Conservation (phyloP, 2,113 vertebrate genomes). For the Harpagus bidentatus region DNA sequence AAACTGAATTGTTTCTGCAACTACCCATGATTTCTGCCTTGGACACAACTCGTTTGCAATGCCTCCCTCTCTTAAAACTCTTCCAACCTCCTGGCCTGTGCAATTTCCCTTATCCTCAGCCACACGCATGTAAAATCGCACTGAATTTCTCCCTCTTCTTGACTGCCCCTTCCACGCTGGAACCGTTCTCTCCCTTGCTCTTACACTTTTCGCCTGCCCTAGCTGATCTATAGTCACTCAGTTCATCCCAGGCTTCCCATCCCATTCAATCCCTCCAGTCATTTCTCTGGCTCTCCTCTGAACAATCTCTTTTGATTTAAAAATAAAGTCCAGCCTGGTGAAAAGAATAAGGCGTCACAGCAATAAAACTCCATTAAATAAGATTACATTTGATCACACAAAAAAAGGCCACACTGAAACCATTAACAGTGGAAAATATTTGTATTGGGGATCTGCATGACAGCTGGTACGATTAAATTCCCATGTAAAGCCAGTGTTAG, state of each 20-base stretch:
- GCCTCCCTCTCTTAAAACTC: background rate
- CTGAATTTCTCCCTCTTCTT: background rate
- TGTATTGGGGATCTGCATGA: background rate
- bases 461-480: slow-evolving; percentile 17
- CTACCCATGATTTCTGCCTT: background rate
- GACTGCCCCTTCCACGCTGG: background rate
- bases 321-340: background rate
- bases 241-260: background rate
- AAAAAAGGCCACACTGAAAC: background rate
- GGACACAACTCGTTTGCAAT: background rate
- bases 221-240: background rate
- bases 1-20: background rate
- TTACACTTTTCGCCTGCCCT: background rate
- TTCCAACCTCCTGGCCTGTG: rapidly evolving
- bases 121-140: rapidly evolving
- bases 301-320: background rate
- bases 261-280: background rate
- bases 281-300: background rate
- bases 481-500: background rate
- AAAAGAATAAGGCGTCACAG: background rate
- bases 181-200: background rate
- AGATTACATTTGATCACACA: slow-evolving; percentile 2
- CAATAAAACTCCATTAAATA: background rate
- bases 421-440: slow-evolving; percentile 2
- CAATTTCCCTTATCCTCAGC: too few relatives aligned